Evolutionary conservation across 2,113 vertebrate species (phyloP).

Genomic region (Chroicocephalus ridibundus): DNA sequence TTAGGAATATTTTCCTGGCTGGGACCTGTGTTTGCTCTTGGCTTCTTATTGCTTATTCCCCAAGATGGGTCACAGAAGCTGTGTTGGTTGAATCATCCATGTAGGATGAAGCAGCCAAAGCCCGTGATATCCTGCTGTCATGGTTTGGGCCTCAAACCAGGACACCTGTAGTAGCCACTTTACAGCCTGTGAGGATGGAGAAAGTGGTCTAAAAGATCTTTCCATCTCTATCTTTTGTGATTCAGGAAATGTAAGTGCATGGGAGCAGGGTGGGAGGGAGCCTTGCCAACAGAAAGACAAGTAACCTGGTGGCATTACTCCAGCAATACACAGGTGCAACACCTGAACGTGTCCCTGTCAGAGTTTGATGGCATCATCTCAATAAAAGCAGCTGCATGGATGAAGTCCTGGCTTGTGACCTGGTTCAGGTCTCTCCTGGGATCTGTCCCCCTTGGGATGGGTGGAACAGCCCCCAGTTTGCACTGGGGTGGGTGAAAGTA

Average conservation of each 20-base stretch:
- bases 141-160: too few species aligned
- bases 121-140: not conserved
- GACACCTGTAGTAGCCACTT: not conserved
- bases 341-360: not conserved
- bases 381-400: accelerated
- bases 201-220: not conserved
- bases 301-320: not conserved
- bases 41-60: not conserved
- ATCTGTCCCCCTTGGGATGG: accelerated
- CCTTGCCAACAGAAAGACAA: not conserved
- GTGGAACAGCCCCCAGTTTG: accelerated
- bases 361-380: not conserved
- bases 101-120: not conserved
- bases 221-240: accelerated
- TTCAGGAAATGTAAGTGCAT: not conserved
- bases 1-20: not conserved
- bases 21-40: not conserved
- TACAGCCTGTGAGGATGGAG: not conserved
- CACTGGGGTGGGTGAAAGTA: not conserved
- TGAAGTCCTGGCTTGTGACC: not conserved
- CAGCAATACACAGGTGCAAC: not conserved
- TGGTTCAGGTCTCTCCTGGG: not conserved
- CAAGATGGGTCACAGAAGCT: not conserved
- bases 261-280: not conserved
- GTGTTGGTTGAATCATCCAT: accelerated